These are phyloP conservation scores for Epinephelus cyanopodus DNA, from an alignment of 2,113 vertebrate genomes.

Conservation along the genomic window DNA sequence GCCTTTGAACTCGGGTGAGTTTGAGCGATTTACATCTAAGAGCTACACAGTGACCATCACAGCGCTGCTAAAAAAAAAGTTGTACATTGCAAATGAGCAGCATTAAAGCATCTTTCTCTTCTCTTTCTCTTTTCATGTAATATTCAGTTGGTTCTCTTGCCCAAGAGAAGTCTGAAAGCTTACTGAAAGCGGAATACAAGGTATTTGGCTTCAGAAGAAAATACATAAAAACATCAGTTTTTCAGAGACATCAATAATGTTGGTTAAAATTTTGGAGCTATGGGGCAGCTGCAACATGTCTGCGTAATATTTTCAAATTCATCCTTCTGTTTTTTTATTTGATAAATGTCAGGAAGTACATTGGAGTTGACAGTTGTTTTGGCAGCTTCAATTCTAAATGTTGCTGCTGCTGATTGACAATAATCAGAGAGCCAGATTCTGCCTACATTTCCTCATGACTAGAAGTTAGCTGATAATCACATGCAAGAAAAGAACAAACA, in stretches of 20 bases:
- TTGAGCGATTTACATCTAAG: slow-evolving; percentile 44
- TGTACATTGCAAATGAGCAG: slow-evolving; percentile 60
- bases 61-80: slow-evolving; percentile 28
- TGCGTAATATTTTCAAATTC: slow-evolving; percentile 14
- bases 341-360: neutral
- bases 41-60: slow-evolving; percentile 43
- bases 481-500: neutral
- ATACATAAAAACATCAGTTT: slow-evolving; percentile 32
- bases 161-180: slow-evolving; percentile 39
- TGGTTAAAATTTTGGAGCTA: slow-evolving; percentile 26
- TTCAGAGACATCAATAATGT: slow-evolving; percentile 17
- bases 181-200: slow-evolving; percentile 44
- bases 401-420: slow-evolving; percentile 21
- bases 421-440: neutral
- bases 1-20: slow-evolving; percentile 37
- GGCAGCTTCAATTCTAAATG: neutral
- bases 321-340: slow-evolving; percentile 6
- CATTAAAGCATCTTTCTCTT: slow-evolving; percentile 60
- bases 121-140: slow-evolving; percentile 65
- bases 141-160: slow-evolving; percentile 70
- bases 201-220: slow-evolving; percentile 55
- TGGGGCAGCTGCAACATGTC: slow-evolving; percentile 2
- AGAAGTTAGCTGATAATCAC: slow-evolving; percentile 15
- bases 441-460: neutral
- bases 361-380: neutral